Conservation (phyloP, 2,888 invertebrate species). For the Hyposoter dolosus region DNA sequence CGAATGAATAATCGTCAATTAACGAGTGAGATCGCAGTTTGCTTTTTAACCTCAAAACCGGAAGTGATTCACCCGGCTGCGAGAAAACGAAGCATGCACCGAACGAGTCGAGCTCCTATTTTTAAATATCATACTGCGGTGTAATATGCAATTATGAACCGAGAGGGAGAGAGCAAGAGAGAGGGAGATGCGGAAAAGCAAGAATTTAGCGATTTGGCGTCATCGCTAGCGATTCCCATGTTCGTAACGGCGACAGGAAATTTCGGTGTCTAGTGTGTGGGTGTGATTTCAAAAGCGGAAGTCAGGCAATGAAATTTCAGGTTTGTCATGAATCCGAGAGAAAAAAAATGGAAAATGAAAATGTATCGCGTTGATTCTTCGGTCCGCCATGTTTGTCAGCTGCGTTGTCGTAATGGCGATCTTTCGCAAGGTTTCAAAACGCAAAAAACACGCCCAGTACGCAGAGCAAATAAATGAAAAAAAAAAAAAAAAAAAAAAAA, state of each 20-base stretch:
- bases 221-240: constrained; percentile 25
- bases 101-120: constrained; percentile 10
- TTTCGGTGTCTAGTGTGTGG: not conserved
- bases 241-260: constrained; percentile 20
- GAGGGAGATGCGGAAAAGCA: constrained; percentile 42
- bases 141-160: not conserved
- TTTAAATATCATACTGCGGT: constrained; percentile 22
- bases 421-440: constrained; percentile 27
- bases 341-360: not conserved
- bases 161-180: not conserved
- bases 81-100: constrained; percentile 21
- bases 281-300: constrained; percentile 49
- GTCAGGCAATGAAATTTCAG: not conserved
- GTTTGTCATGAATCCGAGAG: too few species aligned
- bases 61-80: constrained; percentile 50
- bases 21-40: constrained; percentile 24
- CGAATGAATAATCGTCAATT: constrained; percentile 34
- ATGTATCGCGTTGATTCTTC: not conserved
- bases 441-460: not conserved
- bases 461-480: not conserved
- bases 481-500: not conserved
- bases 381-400: not conserved
- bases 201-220: constrained; percentile 7
- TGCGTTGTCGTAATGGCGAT: constrained; percentile 37
- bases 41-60: constrained; percentile 24